phyloP scores from a whole-genome alignment of 1,140 invertebrate species.

The Drosophila navojoa region DNA sequence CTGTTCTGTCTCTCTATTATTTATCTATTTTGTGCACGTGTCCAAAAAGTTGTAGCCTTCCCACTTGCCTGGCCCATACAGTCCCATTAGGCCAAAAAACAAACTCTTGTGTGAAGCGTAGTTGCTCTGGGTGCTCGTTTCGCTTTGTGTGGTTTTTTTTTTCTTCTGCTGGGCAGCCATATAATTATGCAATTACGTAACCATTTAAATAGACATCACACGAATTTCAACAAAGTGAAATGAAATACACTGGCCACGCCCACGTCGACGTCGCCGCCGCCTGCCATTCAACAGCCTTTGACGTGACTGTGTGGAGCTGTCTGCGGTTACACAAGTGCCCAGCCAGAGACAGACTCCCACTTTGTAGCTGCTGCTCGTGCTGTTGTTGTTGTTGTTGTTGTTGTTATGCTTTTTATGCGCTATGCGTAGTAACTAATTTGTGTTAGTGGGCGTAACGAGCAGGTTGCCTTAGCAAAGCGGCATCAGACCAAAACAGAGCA shows the following conservation, averaged over 20 bases:
- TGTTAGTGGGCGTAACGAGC: slow-evolving; percentile 32
- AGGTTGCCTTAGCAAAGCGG: neutral
- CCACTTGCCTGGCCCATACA: neutral
- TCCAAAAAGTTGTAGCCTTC: slow-evolving; percentile 4
- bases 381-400: slow-evolving; percentile 5
- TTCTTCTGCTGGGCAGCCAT: slow-evolving; percentile 36
- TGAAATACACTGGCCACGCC: slow-evolving; percentile 50
- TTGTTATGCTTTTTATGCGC: slow-evolving; percentile 25
- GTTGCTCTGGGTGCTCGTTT: neutral
- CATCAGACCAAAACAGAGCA: slow-evolving; percentile 8
- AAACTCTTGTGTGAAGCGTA: neutral
- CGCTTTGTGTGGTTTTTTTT: slow-evolving; percentile 35
- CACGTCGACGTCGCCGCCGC: neutral
- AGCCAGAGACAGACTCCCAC: slow-evolving; percentile 29
- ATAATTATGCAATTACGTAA: slow-evolving; percentile 81
- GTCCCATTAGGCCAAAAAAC: slow-evolving; percentile 9
- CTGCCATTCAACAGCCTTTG: slow-evolving; percentile 43
- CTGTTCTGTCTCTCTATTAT: slow-evolving; percentile 5
- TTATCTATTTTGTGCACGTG: slow-evolving; percentile 31
- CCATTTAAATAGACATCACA: slow-evolving; percentile 80
- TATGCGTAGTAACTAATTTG: slow-evolving; percentile 61
- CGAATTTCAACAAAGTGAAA: slow-evolving; percentile 63
- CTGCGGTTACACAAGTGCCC: slow-evolving; percentile 61
- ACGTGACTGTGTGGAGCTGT: slow-evolving; percentile 66
- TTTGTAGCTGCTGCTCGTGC: neutral